Evolutionary conservation across 2,797 vertebrate species (phyloP).

Genomic region (Hylomyscus alleni): DNA sequence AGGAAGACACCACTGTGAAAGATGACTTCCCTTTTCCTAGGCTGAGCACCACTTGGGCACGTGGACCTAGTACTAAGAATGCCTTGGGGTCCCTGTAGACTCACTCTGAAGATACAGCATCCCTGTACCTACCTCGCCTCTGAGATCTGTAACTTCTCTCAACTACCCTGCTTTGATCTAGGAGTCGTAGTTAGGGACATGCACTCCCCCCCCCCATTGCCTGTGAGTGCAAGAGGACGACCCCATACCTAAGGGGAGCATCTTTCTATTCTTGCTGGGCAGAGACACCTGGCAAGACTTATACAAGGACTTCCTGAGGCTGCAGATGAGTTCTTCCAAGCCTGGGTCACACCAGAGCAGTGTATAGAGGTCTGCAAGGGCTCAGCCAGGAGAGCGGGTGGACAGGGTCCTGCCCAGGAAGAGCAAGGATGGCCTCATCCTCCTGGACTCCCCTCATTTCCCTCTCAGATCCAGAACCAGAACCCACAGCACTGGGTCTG

Average conservation of each 20-base stretch:
- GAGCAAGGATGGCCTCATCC: background rate
- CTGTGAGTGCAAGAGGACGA: conserved; percentile 75
- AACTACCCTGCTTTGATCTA: background rate
- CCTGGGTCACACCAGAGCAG: conserved; percentile 61
- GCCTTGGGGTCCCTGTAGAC: background rate
- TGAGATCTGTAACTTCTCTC: background rate
- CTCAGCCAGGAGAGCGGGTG: accelerated
- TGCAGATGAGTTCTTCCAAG: conserved; percentile 60
- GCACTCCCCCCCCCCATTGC: background rate
- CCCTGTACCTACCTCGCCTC: background rate
- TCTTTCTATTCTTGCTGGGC: conserved; percentile 72
- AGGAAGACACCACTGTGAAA: background rate
- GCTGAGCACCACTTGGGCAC: background rate
- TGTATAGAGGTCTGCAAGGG: conserved; percentile 65
- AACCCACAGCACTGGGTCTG: conserved; percentile 75
- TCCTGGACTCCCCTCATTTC: background rate
- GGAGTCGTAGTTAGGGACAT: accelerated
- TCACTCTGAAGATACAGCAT: background rate
- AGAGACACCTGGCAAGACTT: conserved; percentile 57
- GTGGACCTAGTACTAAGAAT: background rate
- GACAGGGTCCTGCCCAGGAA: background rate
- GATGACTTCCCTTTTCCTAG: no score
- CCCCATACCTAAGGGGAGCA: conserved; percentile 42
- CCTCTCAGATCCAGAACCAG: conserved; percentile 69
- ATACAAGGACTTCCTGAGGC: conserved; percentile 58